Base-by-base conservation (phyloP, 2,113 vertebrate genomes). In the Psittacus erithacus region DNA sequence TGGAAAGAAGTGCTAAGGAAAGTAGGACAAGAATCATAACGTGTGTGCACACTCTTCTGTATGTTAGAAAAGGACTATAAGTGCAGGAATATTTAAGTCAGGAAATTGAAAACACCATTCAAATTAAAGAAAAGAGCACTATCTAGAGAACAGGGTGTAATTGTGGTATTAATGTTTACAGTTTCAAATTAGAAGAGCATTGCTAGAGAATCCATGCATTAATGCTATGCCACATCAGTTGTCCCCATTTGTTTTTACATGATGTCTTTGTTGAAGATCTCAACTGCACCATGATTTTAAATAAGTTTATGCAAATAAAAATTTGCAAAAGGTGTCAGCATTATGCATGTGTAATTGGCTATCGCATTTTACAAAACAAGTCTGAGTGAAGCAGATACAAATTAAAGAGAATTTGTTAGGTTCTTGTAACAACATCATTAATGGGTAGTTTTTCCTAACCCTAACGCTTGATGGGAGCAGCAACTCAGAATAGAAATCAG, bases 351-450 rank as follows among this genome's bases (percentile, higher is more conserved):
- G 22, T 82, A 92, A 81, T 75, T 75, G 18, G 19, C 59, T 82
- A 14, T 41, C 23, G 65, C 52, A 64, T 84, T 95, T 92, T 74
- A 68, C 39, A 88, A 95, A 95, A 80, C 63, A 95, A 76, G 41
- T 60, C 31, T 71, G 82, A 88, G 38, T 74, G 82, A 92, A 94
- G 39, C 15, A 64, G 68, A 90, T 71, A 41, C 17, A 75, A 80
- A 68, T 81, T 63, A 81, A 49, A 86, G 22, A 75, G 47, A 47
- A 81, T 86, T 88, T 93, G 22, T 90, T 84, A 88, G 28, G 23
- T 86, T 91, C 60, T 86, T 68, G 43, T 91, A 81, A 87, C 49
- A 88, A 65, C 77, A 64, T 85, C 60, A 73, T 90, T 93, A 96
- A 60, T 84, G 35, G 29, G 16, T 81, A 94, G 69, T 15, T 92